Base-by-base conservation (phyloP, 2,888 invertebrate species). In the Drosophila anceps region DNA sequence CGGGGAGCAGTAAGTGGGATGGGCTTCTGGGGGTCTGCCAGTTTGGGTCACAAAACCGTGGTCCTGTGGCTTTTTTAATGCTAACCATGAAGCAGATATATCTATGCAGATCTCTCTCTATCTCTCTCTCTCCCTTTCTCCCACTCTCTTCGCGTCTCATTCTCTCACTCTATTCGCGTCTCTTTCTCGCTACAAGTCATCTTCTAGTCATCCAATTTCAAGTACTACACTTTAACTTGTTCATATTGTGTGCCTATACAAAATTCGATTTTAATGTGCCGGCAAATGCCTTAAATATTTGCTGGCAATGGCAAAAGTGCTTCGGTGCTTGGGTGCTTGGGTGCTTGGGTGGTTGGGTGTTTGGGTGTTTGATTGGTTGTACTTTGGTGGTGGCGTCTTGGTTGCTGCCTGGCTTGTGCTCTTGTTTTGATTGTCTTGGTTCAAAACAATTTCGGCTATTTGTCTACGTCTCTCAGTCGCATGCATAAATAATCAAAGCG, bases 221-320 rank as follows among this genome's bases (percentile, higher is more conserved):
- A n/a, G n/a, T n/a, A n/a, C n/a, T n/a, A n/a, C n/a, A 46, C 46
- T 27, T 27, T 29, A 31, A n/a, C 53, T 53, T 53, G 53, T 53
- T 83, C 64, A 75, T 81, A 79, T 83, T 75, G 62, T 73, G 69
- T 71, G 65, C 59, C 74, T 74, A 79, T 87, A 80, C 88, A 72
- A 88, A 88, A 84, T 88, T 84, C 84, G 85, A 83, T 83, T 87
- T 87, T 87, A 87, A 83, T 87, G 83, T 87, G 79, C 82, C 79
- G 76, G 76, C 73, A 84, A 84, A 79, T 81, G 85, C 65, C 69
- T 79, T 69, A 83, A 86, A 83, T 83, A 81, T 78, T 81, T 81
- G 55, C 66, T 24, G 24, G 24, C 24, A 24, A 24, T 24, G 4
- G 24, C 24, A 24, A 13, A 27, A 27, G 27, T 27, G 37, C n/a